Evolutionary conservation across 2,113 vertebrate species (phyloP).

Genomic region (Theropithecus gelada): DNA sequence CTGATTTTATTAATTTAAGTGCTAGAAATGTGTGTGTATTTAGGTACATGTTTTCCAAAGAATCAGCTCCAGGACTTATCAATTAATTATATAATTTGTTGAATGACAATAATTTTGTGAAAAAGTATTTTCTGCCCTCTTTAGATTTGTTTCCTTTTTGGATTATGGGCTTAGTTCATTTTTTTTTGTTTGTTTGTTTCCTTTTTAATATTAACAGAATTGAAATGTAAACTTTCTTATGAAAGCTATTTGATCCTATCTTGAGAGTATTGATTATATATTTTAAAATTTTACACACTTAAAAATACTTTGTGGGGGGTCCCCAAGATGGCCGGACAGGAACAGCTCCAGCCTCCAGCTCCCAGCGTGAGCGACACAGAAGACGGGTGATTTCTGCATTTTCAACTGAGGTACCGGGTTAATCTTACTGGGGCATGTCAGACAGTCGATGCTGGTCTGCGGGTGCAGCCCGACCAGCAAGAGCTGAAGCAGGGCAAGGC

Average conservation of each 20-base stretch:
- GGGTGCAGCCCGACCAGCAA: no score
- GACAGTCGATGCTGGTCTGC: no score
- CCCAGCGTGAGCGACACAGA: no score
- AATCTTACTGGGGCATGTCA: no score
- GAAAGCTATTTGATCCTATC: background rate
- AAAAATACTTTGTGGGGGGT: background rate
- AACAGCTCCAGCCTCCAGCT: no score
- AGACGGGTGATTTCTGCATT: no score
- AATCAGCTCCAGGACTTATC: background rate
- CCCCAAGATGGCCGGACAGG: no score
- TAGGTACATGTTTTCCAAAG: background rate
- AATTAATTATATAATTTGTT: background rate
- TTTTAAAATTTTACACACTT: constrained; percentile 26
- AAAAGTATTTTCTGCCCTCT: background rate
- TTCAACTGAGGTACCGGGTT: no score
- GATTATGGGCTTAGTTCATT: background rate
- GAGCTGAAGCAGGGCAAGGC: no score
- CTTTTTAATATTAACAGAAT: background rate
- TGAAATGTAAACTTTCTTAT: constrained; percentile 4
- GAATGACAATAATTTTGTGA: background rate
- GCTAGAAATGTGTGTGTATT: background rate
- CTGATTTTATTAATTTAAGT: background rate
- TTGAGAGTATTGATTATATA: background rate
- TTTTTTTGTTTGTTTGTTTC: background rate
- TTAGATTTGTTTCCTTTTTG: background rate